Evolutionary conservation across 2,113 vertebrate genomes (phyloP).

Genomic region (Ophiodon elongatus): DNA sequence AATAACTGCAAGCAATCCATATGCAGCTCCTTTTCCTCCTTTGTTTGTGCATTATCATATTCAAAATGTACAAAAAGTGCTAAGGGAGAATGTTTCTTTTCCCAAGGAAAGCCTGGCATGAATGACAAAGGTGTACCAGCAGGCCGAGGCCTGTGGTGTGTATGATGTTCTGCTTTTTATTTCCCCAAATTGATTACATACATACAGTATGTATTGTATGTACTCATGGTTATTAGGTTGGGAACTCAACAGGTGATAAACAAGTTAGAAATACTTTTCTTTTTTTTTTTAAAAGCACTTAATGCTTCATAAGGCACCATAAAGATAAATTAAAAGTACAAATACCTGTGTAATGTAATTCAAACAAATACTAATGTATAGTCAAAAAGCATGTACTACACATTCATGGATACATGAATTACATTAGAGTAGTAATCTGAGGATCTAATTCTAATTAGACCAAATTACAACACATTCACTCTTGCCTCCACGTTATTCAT

Average conservation of each 20-base stretch:
- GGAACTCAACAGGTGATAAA: neutral
- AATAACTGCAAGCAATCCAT: conserved; percentile 59
- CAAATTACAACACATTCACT: neutral
- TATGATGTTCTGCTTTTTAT: neutral
- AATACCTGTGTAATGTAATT: neutral
- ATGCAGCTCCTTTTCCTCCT: conserved; percentile 44
- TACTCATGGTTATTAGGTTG: neutral
- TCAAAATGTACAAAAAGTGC: conserved; percentile 41
- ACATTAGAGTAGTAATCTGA: neutral
- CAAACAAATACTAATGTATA: neutral
- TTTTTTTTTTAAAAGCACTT: too few species aligned
- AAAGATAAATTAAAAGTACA: neutral
- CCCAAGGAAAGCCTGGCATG: conserved; percentile 2
- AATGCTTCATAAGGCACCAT: neutral
- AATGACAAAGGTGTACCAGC: neutral
- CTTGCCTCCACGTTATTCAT: neutral
- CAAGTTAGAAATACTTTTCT: neutral
- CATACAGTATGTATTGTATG: neutral
- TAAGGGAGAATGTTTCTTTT: conserved; percentile 36
- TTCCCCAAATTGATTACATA: conserved; percentile 6
- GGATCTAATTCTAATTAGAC: neutral
- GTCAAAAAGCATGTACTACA: neutral
- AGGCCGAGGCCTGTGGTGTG: neutral
- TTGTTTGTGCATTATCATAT: conserved; percentile 58
- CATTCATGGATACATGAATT: neutral